These are phyloP conservation scores for Pinctada fucata DNA, from an alignment of 2,888 invertebrate species.

Conservation along the genomic window DNA sequence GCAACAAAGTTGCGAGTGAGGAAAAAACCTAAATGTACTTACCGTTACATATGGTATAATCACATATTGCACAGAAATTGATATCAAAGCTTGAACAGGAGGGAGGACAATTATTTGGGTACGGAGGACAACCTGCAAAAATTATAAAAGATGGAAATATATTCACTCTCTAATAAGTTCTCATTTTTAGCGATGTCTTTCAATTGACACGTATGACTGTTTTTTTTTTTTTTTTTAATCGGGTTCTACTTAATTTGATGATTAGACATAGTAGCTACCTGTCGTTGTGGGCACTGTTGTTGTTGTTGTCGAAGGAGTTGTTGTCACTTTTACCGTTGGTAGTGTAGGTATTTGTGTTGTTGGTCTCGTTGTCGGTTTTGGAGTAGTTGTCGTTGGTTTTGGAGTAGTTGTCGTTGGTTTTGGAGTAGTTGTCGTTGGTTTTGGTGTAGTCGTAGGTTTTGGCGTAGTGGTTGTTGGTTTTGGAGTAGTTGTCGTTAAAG, in stretches of 20 bases:
- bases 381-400: background rate
- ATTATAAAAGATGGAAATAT: background rate
- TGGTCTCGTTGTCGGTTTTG: background rate
- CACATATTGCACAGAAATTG: constrained; percentile 32
- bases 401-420: background rate
- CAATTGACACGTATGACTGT: too few species aligned
- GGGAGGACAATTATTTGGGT: constrained; percentile 14
- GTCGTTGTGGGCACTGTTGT: constrained; percentile 8
- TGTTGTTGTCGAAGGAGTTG: background rate
- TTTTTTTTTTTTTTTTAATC: too few species aligned
- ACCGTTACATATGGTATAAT: constrained; percentile 21
- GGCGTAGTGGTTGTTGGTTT: background rate
- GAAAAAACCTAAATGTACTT: too few species aligned
- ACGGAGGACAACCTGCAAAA: constrained; percentile 30
- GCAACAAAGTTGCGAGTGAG: too few species aligned
- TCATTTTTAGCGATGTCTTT: too few species aligned
- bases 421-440: background rate
- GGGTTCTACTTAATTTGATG: too few species aligned
- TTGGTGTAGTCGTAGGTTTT: too few species aligned
- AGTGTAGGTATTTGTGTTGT: background rate
- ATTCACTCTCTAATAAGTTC: background rate
- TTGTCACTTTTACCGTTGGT: background rate
- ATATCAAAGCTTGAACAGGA: constrained; percentile 22
- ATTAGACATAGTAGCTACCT: background rate
- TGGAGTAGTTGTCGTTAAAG: background rate